Evolutionary conservation across 92 coral and sea anemone species (phyloP).

Genomic region (Pocillopora meandrina): DNA sequence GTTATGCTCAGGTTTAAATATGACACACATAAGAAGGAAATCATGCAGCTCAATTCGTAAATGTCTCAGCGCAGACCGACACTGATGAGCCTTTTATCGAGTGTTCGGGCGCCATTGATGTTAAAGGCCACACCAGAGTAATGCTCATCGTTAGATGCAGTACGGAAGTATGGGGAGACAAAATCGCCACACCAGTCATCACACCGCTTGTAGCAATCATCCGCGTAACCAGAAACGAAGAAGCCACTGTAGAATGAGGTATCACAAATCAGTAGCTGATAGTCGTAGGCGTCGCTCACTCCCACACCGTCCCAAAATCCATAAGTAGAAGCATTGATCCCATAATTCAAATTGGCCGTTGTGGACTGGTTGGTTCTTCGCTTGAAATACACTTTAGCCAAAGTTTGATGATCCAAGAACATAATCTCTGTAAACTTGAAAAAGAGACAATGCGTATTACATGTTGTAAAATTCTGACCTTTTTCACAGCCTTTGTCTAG

Average conservation of each 20-base stretch:
- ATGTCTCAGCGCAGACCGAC: constrained; percentile 1
- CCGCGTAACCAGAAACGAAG: neutral
- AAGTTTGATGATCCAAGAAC: neutral
- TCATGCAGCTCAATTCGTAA: neutral
- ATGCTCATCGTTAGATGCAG: neutral
- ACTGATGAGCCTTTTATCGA: neutral
- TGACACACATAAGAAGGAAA: too few species aligned
- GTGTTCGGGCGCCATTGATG: neutral
- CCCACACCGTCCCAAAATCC: neutral
- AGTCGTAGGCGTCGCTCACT: neutral
- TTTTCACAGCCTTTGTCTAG: too few species aligned
- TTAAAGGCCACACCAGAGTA: neutral
- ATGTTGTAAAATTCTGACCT: too few species aligned
- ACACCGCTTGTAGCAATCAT: neutral
- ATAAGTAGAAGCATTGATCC: neutral
- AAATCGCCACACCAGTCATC: neutral
- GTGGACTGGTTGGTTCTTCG: neutral
- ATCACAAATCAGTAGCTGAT: constrained; percentile 1
- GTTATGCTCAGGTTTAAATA: too few species aligned
- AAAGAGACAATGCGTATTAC: neutral
- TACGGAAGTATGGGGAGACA: neutral
- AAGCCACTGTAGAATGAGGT: neutral
- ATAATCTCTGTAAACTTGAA: constrained; percentile 1
- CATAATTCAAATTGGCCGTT: neutral
- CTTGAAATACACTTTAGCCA: neutral